A percentile compares a stretch with the other conserved stretches of the same genome.
These are phyloP conservation scores for Rhyacophila evoluta DNA, from an alignment of 2,888 invertebrate species.

Conservation along the genomic window DNA sequence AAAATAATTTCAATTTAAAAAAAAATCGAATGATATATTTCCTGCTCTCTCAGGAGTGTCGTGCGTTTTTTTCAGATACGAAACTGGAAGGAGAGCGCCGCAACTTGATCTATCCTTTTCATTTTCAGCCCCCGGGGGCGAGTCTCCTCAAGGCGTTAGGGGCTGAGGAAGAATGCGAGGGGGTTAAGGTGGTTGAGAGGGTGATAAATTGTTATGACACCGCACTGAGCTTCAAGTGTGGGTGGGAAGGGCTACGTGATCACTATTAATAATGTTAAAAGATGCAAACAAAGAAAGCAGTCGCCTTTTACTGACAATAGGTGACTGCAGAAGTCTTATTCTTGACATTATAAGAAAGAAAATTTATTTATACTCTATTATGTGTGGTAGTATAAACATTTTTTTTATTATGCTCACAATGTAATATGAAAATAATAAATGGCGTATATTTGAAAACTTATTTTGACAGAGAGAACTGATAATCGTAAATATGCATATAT, in stretches of 20 bases:
- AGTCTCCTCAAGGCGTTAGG: background rate
- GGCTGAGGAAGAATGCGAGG: background rate
- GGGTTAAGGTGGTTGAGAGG: constrained; percentile 23
- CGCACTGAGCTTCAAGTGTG: constrained; percentile 38
- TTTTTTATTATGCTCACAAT: too few species aligned
- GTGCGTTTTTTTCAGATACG: background rate
- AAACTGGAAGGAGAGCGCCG: constrained; percentile 33
- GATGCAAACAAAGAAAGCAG: constrained; percentile 37
- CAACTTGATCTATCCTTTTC: constrained; percentile 54
- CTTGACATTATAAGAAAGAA: too few species aligned
- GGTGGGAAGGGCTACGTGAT: constrained; percentile 45
- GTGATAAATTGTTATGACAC: constrained; percentile 54
- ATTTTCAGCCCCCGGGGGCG: constrained; percentile 46
- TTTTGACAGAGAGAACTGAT: too few species aligned
- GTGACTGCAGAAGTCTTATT: background rate
- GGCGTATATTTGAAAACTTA: too few species aligned
- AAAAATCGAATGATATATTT: background rate
- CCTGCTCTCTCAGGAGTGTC: background rate
- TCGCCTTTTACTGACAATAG: background rate
- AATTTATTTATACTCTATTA: too few species aligned
- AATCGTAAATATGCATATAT: too few species aligned
- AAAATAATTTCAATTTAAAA: too few species aligned
- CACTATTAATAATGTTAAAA: constrained; percentile 51
- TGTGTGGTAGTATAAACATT: too few species aligned
- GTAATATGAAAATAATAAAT: too few species aligned